Percentiles rank a stretch among this genome's conserved stretches.
phyloP scores from a whole-genome alignment of 2,797 vertebrate genomes.

The Pseudotriccus pelzelni region DNA sequence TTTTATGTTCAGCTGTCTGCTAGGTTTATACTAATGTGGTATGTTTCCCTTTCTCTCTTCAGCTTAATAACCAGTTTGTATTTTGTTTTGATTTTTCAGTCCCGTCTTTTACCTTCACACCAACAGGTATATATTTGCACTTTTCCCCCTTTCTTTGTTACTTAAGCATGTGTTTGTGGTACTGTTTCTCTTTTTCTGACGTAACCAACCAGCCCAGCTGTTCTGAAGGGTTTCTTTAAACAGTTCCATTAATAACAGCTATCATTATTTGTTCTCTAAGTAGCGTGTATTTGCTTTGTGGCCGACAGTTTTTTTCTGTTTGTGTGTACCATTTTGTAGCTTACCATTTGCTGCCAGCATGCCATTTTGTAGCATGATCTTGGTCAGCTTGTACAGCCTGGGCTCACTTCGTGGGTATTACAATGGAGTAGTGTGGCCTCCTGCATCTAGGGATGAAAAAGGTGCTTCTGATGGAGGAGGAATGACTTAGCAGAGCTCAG shows the following conservation, averaged over 20 bases:
- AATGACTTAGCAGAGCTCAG: not conserved
- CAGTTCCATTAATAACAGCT: not conserved
- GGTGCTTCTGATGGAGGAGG: not conserved
- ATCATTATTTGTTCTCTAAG: slow-evolving; percentile 3
- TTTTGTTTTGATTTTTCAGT: slow-evolving; percentile 90
- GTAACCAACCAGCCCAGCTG: slow-evolving; percentile 56
- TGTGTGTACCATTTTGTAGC: not conserved
- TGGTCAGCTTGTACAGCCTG: not conserved
- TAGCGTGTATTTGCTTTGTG: not conserved
- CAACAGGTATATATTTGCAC: slow-evolving; percentile 94
- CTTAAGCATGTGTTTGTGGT: slow-evolving; percentile 76
- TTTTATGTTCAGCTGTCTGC: slow-evolving; percentile 79
- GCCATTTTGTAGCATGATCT: not conserved
- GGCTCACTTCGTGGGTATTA: not conserved
- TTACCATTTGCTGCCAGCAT: not conserved
- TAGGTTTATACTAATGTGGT: slow-evolving; percentile 84
- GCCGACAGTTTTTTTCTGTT: not conserved
- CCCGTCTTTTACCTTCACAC: slow-evolving; percentile 99
- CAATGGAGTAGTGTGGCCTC: not conserved
- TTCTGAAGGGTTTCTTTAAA: not conserved
- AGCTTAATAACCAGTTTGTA: slow-evolving; percentile 84
- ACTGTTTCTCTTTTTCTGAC: slow-evolving; percentile 66
- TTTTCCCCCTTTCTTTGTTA: slow-evolving; percentile 73
- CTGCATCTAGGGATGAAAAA: not conserved
- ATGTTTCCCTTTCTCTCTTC: slow-evolving; percentile 81